phyloP scores from a whole-genome alignment of 2,113 vertebrate species.

The Brachypteracias leptosomus region DNA sequence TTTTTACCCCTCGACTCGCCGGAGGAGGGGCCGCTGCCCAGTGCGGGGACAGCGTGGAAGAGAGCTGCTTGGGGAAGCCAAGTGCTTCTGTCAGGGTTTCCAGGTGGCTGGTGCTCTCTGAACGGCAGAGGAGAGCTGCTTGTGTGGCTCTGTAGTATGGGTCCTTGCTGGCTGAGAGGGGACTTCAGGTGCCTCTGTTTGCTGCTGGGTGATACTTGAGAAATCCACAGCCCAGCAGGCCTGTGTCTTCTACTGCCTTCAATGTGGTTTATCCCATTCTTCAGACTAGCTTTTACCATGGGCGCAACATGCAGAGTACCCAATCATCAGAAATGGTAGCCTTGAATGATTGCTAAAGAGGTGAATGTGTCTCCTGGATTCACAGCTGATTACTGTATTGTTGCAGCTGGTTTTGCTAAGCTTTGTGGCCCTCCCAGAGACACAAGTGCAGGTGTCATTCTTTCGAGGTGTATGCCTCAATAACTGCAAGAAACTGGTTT shows the following conservation, averaged over 20 bases:
- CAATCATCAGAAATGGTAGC: background rate
- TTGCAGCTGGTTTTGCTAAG: background rate
- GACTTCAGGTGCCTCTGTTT: too few relatives aligned
- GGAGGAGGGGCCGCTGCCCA: background rate
- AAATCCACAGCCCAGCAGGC: background rate
- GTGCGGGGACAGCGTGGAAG: too few relatives aligned
- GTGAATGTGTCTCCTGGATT: background rate
- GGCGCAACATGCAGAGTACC: rapidly evolving
- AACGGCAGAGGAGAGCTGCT: too few relatives aligned
- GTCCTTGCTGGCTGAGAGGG: background rate
- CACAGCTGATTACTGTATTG: rapidly evolving
- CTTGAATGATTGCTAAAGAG: background rate
- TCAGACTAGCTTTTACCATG: rapidly evolving
- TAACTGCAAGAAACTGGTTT: background rate
- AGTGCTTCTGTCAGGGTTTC: too few relatives aligned
- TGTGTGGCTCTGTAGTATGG: too few relatives aligned
- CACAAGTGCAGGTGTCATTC: background rate
- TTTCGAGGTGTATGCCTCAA: background rate
- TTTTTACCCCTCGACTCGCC: rapidly evolving
- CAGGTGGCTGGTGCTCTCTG: rapidly evolving
- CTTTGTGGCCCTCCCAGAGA: background rate
- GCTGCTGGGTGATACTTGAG: background rate
- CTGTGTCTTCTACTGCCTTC: rapidly evolving
- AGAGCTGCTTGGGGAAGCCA: background rate
- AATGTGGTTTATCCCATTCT: too few relatives aligned